Percentiles rank a stretch among this genome's conserved stretches.
phyloP scores from a whole-genome alignment of 2,888 invertebrate species.

The Drosophila ustulata region DNA sequence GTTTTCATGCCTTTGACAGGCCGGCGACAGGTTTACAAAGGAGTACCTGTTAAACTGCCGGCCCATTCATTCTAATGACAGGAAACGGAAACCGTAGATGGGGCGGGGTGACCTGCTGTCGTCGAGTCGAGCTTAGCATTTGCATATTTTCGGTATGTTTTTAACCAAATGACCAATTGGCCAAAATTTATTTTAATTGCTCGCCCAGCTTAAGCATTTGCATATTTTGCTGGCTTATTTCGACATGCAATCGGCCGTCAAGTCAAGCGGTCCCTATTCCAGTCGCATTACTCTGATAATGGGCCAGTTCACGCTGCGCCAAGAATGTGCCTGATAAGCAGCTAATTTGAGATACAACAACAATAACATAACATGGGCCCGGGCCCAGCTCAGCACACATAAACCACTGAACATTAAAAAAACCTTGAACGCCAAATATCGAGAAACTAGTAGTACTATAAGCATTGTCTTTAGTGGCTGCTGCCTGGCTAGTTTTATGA shows the following conservation, averaged over 20 bases:
- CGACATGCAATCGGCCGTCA: constrained; percentile 56
- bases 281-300: constrained; percentile 54
- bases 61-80: constrained; percentile 62
- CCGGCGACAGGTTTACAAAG: constrained; percentile 66
- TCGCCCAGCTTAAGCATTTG: constrained; percentile 54
- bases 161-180: constrained; percentile 79
- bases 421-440: constrained; percentile 36
- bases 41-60: constrained; percentile 38
- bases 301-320: constrained; percentile 72
- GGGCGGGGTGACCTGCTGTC: constrained; percentile 50
- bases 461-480: constrained; percentile 36
- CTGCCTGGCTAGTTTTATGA: constrained; percentile 69
- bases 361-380: constrained; percentile 22
- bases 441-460: constrained; percentile 48
- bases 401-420: constrained; percentile 77
- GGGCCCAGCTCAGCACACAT: constrained; percentile 57
- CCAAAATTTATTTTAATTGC: constrained; percentile 78
- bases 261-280: background rate
- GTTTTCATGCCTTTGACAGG: constrained; percentile 82
- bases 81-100: constrained; percentile 72
- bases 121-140: constrained; percentile 46
- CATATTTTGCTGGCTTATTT: constrained; percentile 41
- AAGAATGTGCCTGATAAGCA: constrained; percentile 75
- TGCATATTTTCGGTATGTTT: constrained; percentile 70
- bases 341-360: constrained; percentile 70